Conservation (phyloP, 2,888 invertebrate species). For the Ptychoptera albimana region DNA sequence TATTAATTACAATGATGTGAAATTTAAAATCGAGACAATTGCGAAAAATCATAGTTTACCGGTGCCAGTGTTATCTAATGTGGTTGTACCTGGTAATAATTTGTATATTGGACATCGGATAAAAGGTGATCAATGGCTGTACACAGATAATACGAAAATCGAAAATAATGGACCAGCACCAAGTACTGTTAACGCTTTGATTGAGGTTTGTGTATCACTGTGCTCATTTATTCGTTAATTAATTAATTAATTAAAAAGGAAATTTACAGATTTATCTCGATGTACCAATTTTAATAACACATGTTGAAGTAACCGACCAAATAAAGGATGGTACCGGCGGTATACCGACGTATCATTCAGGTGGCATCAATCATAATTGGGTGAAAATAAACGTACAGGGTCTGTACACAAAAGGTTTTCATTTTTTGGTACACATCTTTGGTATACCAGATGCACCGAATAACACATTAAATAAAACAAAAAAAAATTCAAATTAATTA, state of each 20-base stretch:
- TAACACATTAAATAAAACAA: neutral
- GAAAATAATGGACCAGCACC: constrained; percentile 10
- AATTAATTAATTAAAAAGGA: too few species aligned
- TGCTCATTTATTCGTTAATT: neutral
- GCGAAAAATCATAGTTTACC: neutral
- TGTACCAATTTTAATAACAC: constrained; percentile 10
- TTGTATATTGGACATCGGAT: constrained; percentile 8
- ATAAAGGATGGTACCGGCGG: constrained; percentile 9
- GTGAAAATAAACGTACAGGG: constrained; percentile 29
- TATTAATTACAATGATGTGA: neutral
- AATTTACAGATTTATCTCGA: constrained; percentile 10
- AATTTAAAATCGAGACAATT: neutral
- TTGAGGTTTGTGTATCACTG: constrained; percentile 8
- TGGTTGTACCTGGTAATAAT: constrained; percentile 3
- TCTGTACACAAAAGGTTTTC: constrained; percentile 31
- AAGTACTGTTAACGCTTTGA: constrained; percentile 9
- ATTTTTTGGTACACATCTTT: constrained; percentile 31
- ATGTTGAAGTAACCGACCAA: constrained; percentile 10
- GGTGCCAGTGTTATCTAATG: neutral
- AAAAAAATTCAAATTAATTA: constrained; percentile 5
- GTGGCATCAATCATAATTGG: constrained; percentile 29
- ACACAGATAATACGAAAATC: constrained; percentile 10
- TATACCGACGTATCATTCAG: constrained; percentile 14
- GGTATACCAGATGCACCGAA: constrained; percentile 14
- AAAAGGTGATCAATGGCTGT: constrained; percentile 5